A percentile compares a stretch with the other conserved stretches of the same genome.
These are phyloP conservation scores for Psammodynastes pulverulentus DNA, from an alignment of 2,113 vertebrate genomes.

Conservation along the genomic window DNA sequence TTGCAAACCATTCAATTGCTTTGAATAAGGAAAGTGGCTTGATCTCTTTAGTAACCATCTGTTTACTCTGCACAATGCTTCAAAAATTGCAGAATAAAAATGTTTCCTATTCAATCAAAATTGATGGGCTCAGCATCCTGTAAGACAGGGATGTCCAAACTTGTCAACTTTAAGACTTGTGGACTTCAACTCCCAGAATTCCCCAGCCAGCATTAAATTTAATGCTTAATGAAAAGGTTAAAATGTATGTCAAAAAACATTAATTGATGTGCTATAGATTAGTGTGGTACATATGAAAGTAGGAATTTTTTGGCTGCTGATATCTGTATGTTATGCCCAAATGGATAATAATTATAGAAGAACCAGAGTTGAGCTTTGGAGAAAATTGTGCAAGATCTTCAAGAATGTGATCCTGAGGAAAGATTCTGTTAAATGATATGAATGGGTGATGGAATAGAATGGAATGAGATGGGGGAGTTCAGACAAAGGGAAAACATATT, in stretches of 20 bases:
- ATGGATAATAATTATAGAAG: neutral
- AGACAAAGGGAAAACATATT: neutral
- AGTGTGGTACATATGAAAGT: neutral
- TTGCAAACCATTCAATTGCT: neutral
- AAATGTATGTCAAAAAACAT: neutral
- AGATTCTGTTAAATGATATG: neutral
- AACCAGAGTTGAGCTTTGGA: neutral
- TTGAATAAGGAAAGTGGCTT: neutral
- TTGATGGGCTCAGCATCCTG: neutral
- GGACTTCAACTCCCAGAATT: no score
- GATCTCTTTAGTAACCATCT: neutral
- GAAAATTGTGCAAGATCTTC: neutral
- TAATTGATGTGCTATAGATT: neutral
- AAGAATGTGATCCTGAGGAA: neutral
- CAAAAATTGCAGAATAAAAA: neutral
- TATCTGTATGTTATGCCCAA: neutral
- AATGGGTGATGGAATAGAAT: neutral
- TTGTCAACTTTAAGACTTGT: no score
- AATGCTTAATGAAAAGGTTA: neutral
- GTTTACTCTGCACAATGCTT: neutral
- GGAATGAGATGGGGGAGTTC: neutral
- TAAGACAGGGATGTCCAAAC: no score
- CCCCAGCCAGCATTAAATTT: neutral
- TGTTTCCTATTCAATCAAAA: neutral
- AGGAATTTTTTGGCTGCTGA: neutral